Percentiles rank a stretch among this genome's conserved stretches.
phyloP scores from a whole-genome alignment of 2,888 invertebrate species.

The Pandemis heparana region DNA sequence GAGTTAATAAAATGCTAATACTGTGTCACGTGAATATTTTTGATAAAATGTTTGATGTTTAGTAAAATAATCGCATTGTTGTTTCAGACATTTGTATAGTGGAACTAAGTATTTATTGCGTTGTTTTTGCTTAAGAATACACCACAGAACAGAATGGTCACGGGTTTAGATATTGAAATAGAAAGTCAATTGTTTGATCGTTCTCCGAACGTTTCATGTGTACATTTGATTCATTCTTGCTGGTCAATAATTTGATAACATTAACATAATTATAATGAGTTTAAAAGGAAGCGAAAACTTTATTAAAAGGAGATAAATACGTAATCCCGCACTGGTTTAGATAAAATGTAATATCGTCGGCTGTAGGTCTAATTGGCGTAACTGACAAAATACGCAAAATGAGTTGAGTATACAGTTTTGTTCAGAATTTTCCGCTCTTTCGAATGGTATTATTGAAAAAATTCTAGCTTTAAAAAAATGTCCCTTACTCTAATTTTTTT shows the following conservation, averaged over 20 bases:
- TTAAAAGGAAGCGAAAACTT: background rate
- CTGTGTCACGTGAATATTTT: conserved; percentile 18
- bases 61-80: background rate
- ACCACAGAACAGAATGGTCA: conserved; percentile 52
- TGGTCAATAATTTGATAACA: conserved; percentile 54
- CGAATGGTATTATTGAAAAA: no score
- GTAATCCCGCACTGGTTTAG: no score
- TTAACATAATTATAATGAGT: background rate
- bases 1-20: conserved; percentile 39
- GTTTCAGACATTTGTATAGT: background rate
- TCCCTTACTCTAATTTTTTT: no score
- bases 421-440: no score
- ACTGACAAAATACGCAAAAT: no score
- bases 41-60: background rate
- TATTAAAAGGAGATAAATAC: background rate
- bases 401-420: no score
- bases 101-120: background rate
- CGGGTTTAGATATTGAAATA: conserved; percentile 68
- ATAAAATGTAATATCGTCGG: no score
- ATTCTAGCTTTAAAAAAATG: no score
- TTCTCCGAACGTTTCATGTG: conserved; percentile 49
- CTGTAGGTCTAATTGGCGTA: no score
- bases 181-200: conserved; percentile 66
- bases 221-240: conserved; percentile 47
- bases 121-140: conserved; percentile 4